phyloP scores from a whole-genome alignment of 2,797 vertebrate genomes.

The Psittacula echo region DNA sequence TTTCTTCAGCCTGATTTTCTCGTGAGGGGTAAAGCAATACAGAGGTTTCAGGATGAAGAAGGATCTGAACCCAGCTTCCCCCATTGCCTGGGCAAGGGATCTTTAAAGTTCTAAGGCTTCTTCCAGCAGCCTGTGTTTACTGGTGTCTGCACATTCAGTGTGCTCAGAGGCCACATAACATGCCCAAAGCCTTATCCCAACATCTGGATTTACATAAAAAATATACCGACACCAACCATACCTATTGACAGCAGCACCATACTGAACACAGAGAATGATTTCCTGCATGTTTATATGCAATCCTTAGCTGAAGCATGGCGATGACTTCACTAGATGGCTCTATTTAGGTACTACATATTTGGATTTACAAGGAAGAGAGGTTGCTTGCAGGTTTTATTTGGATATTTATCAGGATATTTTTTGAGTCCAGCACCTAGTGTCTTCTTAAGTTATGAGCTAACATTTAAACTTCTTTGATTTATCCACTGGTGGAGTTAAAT shows the following conservation, averaged over 20 bases:
- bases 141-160: rapidly evolving
- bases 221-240: background rate
- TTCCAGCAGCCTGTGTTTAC: background rate
- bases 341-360: background rate
- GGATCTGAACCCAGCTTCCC: background rate
- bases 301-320: background rate
- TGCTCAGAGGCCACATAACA: background rate
- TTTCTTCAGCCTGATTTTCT: background rate
- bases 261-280: background rate
- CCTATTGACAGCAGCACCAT: background rate
- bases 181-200: background rate
- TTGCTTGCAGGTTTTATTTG: background rate
- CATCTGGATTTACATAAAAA: background rate
- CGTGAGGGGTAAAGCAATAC: background rate
- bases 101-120: background rate
- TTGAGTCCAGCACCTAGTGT: background rate
- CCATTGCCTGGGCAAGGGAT: background rate
- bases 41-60: background rate
- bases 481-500: background rate
- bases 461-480: background rate
- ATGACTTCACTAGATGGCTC: background rate
- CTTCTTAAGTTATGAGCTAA: background rate
- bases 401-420: background rate
- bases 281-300: background rate
- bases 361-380: background rate